These are phyloP conservation scores for Sebastes matsubarae DNA, from an alignment of 2,797 vertebrate genomes.

Conservation along the genomic window DNA sequence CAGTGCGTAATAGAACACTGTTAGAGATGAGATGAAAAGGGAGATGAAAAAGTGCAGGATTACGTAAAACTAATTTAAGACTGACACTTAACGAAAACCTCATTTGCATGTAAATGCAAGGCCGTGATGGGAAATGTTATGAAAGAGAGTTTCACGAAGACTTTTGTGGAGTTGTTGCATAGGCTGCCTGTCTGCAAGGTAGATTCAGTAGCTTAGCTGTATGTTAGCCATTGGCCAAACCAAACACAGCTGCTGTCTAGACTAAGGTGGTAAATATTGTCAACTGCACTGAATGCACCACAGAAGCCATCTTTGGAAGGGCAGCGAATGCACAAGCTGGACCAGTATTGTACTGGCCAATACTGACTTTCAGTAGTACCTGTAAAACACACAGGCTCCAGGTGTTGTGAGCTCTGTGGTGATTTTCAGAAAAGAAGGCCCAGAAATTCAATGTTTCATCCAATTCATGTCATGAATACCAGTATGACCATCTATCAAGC, in stretches of 20 bases:
- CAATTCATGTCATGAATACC: neutral
- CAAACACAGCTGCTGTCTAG: slow-evolving; percentile 45
- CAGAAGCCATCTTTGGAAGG: neutral
- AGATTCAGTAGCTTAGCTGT: slow-evolving; percentile 3
- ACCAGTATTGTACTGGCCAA: neutral
- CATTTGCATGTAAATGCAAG: slow-evolving; percentile 33
- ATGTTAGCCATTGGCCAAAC: neutral
- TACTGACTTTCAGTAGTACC: neutral
- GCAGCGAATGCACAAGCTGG: neutral
- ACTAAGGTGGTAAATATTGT: slow-evolving; percentile 10
- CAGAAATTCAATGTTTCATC: slow-evolving; percentile 19
- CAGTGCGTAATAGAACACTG: neutral
- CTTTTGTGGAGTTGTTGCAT: neutral
- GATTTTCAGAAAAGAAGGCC: neutral
- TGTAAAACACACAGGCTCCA: neutral
- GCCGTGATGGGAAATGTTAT: neutral
- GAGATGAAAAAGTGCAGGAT: slow-evolving; percentile 2
- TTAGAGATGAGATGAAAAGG: slow-evolving; percentile 16
- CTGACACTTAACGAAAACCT: slow-evolving; percentile 19
- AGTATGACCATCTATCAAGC: neutral
- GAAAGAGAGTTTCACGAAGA: neutral
- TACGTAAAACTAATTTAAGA: slow-evolving; percentile 7
- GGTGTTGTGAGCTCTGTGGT: neutral
- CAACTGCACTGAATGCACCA: neutral
- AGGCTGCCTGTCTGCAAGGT: neutral